These are phyloP conservation scores for Arenaria interpres DNA, from an alignment of 2,113 vertebrate species.

Conservation along the genomic window DNA sequence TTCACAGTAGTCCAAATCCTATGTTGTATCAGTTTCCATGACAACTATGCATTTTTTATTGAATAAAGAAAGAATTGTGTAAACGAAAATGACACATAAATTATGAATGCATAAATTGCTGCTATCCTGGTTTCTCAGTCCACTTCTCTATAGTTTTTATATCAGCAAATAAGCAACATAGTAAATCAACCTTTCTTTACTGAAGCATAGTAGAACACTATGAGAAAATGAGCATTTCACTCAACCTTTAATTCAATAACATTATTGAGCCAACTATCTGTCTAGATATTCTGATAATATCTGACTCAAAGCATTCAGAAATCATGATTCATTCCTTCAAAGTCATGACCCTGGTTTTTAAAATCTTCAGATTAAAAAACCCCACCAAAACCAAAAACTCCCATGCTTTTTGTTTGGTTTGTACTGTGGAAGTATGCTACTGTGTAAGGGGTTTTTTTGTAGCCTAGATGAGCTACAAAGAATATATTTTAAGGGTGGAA, in stretches of 20 bases:
- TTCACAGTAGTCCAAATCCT: background rate
- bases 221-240: background rate
- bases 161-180: background rate
- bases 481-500: background rate
- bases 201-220: background rate
- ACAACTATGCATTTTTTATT: constrained; percentile 43
- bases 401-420: background rate
- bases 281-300: background rate
- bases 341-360: background rate
- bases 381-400: background rate
- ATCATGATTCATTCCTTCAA: background rate
- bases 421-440: background rate
- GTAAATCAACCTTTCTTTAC: background rate
- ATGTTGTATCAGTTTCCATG: constrained; percentile 37
- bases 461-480: background rate
- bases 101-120: constrained; percentile 46
- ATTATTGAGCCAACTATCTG: background rate
- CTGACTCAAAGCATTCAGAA: background rate
- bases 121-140: background rate
- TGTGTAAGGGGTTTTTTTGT: background rate
- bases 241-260: background rate
- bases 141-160: background rate
- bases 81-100: constrained; percentile 43
- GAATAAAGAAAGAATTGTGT: constrained; percentile 11
- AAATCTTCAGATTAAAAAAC: background rate